These are phyloP conservation scores for Xestobium rufovillosum DNA, from an alignment of 2,888 invertebrate genomes.

Conservation along the genomic window DNA sequence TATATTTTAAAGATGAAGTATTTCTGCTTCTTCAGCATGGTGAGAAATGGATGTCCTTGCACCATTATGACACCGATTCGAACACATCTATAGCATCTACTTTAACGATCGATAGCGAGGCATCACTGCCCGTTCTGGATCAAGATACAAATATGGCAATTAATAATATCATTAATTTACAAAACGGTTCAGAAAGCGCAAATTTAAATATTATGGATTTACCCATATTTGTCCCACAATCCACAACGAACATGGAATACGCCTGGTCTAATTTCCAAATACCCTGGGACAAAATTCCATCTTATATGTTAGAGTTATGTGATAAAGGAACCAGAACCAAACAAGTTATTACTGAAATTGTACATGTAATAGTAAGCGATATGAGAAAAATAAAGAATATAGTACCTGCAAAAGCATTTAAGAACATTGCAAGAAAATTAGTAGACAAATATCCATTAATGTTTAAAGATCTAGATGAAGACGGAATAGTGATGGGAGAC, in stretches of 20 bases:
- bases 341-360: conserved; percentile 14
- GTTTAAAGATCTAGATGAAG: conserved; percentile 26
- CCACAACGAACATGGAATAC: conserved; percentile 11
- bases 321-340: conserved; percentile 15
- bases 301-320: conserved; percentile 13
- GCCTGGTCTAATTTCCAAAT: conserved; percentile 18
- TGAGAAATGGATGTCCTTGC: conserved; percentile 7
- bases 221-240: neutral
- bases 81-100: neutral
- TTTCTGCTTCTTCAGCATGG: conserved; percentile 4
- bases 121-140: neutral
- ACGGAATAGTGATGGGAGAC: conserved; percentile 14
- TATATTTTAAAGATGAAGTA: conserved; percentile 8
- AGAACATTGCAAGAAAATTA: conserved; percentile 21
- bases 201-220: neutral
- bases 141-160: neutral
- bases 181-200: too few species aligned
- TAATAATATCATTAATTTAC: conserved; percentile 1
- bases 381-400: conserved; percentile 19
- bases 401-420: conserved; percentile 23
- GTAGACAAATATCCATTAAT: conserved; percentile 22
- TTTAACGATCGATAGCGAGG: too few species aligned
- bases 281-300: conserved; percentile 17
- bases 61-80: neutral
- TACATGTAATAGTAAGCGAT: conserved; percentile 20